These are phyloP conservation scores for Genyomyrus donnyi DNA, from an alignment of 2,113 vertebrate genomes.

Conservation along the genomic window DNA sequence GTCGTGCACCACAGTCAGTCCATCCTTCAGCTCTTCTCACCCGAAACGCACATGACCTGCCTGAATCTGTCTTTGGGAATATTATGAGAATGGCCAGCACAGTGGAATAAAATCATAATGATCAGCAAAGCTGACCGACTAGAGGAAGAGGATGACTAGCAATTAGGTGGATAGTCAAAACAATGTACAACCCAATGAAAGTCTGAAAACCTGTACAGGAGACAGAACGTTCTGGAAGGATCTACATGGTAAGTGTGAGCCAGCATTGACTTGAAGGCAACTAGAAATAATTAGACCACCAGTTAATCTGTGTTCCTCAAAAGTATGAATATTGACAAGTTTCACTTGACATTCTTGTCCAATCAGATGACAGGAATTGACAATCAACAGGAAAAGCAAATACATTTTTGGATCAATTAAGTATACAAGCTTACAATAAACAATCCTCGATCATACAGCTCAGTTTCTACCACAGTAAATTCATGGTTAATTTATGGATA, in stretches of 20 bases:
- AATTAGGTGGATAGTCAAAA: background rate
- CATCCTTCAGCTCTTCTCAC: background rate
- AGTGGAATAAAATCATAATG: background rate
- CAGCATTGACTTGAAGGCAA: background rate
- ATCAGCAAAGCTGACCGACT: background rate
- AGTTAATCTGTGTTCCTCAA: background rate
- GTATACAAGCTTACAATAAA: constrained; percentile 17
- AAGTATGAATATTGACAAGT: background rate
- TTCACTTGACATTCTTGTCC: background rate
- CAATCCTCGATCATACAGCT: constrained; percentile 16
- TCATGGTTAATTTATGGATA: constrained; percentile 33
- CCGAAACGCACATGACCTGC: background rate
- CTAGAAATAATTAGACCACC: background rate
- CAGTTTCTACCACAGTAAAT: constrained; percentile 32
- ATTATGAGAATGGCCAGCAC: background rate
- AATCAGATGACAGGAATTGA: background rate
- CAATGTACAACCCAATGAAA: background rate
- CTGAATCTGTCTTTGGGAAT: background rate
- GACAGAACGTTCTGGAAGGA: background rate
- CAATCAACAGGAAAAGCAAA: constrained; percentile 17
- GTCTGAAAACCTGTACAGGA: background rate
- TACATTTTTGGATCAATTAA: constrained; percentile 26
- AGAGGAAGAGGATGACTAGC: background rate
- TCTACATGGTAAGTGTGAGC: background rate
- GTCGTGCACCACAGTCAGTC: background rate